Evolutionary conservation across 2,797 vertebrate genomes (phyloP).

Genomic region (Poecilia velifera): DNA sequence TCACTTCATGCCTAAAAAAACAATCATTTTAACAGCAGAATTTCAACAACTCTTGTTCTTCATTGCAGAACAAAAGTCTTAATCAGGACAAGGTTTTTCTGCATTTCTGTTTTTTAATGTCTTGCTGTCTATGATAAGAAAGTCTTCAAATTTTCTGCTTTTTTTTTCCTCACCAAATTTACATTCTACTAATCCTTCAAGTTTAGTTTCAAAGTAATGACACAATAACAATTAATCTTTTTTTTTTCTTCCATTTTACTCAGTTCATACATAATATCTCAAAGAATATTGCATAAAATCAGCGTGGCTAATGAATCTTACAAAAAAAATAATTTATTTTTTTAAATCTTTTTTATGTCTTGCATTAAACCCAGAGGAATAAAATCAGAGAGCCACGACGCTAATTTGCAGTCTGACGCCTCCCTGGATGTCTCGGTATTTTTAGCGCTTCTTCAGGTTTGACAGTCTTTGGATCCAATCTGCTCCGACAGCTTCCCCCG

Average conservation of each 20-base stretch:
- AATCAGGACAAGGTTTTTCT: not conserved
- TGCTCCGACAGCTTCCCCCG: constrained; percentile 17
- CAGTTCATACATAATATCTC: constrained; percentile 15
- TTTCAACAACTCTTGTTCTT: not conserved
- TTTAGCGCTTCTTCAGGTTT: constrained; percentile 9
- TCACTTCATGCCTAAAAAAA: not conserved
- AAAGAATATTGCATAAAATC: constrained; percentile 17
- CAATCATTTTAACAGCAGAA: not conserved
- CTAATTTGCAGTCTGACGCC: constrained; percentile 14
- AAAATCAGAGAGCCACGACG: constrained; percentile 41
- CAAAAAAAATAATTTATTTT: constrained; percentile 16
- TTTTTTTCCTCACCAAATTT: not conserved
- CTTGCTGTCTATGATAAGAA: not conserved
- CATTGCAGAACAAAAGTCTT: not conserved
- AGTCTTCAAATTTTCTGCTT: too few species aligned
- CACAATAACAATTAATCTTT: not conserved
- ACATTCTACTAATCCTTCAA: not conserved
- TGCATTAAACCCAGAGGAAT: constrained; percentile 35
- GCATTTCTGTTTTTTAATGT: not conserved
- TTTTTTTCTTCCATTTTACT: not conserved
- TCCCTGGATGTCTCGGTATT: constrained; percentile 21
- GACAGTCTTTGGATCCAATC: constrained; percentile 31
- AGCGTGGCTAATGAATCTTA: constrained; percentile 24
- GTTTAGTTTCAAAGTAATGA: not conserved
- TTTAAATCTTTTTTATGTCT: constrained; percentile 29